Percentiles rank a stretch among this genome's conserved stretches.
Conservation (phyloP, 2,888 invertebrate genomes). For the Euzetes globulus region DNA sequence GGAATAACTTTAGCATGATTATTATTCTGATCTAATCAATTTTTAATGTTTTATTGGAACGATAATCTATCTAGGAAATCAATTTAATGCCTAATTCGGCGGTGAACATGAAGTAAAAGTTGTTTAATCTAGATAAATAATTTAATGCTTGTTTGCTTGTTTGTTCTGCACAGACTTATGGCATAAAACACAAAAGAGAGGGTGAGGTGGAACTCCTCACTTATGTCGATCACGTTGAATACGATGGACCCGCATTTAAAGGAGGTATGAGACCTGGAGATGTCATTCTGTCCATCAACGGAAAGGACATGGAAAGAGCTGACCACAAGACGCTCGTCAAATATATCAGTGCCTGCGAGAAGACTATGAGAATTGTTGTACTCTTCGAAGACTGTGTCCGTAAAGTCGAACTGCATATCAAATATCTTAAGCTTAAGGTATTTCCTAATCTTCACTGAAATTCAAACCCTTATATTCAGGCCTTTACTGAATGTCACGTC, state of each 20-base stretch:
- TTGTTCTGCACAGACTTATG: constrained; percentile 65
- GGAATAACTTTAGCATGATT: no score
- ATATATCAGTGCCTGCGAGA: constrained; percentile 79
- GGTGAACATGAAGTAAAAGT: no score
- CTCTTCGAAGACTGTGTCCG: constrained; percentile 92
- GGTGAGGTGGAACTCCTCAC: constrained; percentile 93
- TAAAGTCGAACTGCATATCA: constrained; percentile 86
- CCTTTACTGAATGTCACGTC: no score
- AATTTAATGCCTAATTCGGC: no score
- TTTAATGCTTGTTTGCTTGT: no score
- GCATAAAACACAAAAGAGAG: constrained; percentile 88
- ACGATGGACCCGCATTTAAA: constrained; percentile 79
- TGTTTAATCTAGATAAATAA: no score
- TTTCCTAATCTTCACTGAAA: background rate
- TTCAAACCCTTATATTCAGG: no score
- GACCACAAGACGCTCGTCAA: constrained; percentile 87
- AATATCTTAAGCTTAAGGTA: constrained; percentile 71
- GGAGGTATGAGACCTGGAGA: constrained; percentile 92
- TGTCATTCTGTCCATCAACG: constrained; percentile 91
- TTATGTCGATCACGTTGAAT: constrained; percentile 91
- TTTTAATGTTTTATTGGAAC: no score
- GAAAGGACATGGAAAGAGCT: constrained; percentile 88
- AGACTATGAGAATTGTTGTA: constrained; percentile 89
- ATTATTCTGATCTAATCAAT: no score
- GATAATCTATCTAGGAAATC: no score